Base-by-base conservation (phyloP, 1,140 invertebrate genomes). In the Sesamia nonagrioides region DNA sequence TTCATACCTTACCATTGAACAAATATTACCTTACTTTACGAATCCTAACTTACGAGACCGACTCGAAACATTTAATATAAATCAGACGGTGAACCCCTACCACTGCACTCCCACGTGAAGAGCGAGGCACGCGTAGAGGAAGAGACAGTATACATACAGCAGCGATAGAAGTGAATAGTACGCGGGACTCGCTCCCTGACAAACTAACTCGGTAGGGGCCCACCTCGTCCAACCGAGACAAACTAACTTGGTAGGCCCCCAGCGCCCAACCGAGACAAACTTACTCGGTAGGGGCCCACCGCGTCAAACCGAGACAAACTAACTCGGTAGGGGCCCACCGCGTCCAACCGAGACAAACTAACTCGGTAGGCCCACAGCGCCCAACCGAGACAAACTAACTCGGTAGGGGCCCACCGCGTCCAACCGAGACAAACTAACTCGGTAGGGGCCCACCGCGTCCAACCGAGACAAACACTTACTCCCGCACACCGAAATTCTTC, bases 21-120 rank as follows among this genome's bases (percentile, higher is more conserved):
- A 83, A 82, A 91, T 83, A 90, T 88, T 84, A 88, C 84, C 84
- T 89, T 92, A 92, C 85, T 86, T 91, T 90, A 91, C 82, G 89
- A 89, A 86, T 88, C 84, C 88, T 94, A 92, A 93, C 90, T 89
- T 87, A 92, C 88, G 87, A 91, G 86, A 92, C 86, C 87, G 86
- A 90, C 87, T 89, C 83, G 84, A 88, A 87, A 89, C 84, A 89
- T 85, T 87, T 88, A 89, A 84, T 68, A 80, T 61, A 80, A 71
- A 76, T 66, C 48, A 52, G 81, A 82, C 79, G 40, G 74, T 78
- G 40, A 77, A 80, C 87, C 90, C 86, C 81, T 86, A 84, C 90
- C 84, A 83, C 79, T 81, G 63, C 27, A 77, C 33, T 18, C 74
- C 69, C 61, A 69, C 72, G 13, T 60, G 60, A 13, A n/a, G 66